These are phyloP conservation scores for Asobara japonica DNA, from an alignment of 1,140 invertebrate genomes.

Conservation along the genomic window DNA sequence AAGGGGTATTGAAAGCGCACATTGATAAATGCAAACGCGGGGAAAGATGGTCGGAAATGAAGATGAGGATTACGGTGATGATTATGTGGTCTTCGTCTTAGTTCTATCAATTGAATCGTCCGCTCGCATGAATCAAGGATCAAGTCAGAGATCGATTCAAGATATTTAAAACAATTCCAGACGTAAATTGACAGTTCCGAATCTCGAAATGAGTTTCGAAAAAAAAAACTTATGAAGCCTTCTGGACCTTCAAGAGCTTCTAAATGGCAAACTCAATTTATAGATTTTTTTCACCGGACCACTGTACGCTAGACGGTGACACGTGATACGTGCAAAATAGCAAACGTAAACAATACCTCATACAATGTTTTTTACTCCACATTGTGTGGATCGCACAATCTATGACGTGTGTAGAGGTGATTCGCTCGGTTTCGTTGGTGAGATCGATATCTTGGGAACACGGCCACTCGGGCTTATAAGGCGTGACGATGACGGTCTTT, in stretches of 20 bases:
- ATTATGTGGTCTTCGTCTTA: background rate
- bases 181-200: too few species aligned
- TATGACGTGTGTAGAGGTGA: slow-evolving; percentile 35
- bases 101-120: too few species aligned
- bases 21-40: background rate
- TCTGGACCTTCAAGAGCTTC: too few species aligned
- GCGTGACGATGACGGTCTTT: slow-evolving; percentile 30
- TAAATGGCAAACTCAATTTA: too few species aligned
- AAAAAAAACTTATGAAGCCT: too few species aligned
- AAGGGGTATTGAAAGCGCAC: background rate
- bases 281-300: too few species aligned
- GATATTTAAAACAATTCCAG: too few species aligned
- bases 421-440: slow-evolving; percentile 20
- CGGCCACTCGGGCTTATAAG: slow-evolving; percentile 21
- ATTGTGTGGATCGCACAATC: slow-evolving; percentile 7
- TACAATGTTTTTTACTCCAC: background rate
- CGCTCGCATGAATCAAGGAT: too few species aligned
- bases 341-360: background rate
- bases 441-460: slow-evolving; percentile 32
- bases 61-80: background rate
- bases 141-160: background rate
- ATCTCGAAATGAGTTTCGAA: background rate
- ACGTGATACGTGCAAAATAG: background rate
- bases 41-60: background rate
- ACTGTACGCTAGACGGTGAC: background rate